Percentiles rank a stretch among this genome's conserved stretches.
phyloP scores from a whole-genome alignment of 1,140 invertebrate species.

The Drosophila mojavensis region DNA sequence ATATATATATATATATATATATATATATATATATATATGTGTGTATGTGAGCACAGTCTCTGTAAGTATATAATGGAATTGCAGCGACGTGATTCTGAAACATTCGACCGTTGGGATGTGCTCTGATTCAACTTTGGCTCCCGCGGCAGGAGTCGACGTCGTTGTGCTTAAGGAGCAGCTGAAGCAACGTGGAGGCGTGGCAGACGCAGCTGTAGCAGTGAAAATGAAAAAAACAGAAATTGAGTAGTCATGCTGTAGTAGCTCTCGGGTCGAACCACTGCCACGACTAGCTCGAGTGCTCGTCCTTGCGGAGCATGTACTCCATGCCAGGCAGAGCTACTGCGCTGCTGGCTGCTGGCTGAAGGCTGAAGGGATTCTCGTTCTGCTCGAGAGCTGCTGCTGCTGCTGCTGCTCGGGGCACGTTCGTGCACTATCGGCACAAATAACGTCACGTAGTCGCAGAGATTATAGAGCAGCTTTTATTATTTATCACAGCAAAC shows the following conservation, averaged over 20 bases:
- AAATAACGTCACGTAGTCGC: slow-evolving; percentile 84
- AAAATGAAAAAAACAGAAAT: slow-evolving; percentile 43
- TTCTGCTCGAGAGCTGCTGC: neutral
- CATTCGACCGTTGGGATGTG: slow-evolving; percentile 84
- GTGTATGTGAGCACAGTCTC: slow-evolving; percentile 16
- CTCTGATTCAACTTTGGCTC: slow-evolving; percentile 83
- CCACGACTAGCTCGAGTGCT: slow-evolving; percentile 4
- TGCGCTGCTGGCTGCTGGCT: neutral
- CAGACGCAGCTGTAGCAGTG: slow-evolving; percentile 21
- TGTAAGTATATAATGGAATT: slow-evolving; percentile 82
- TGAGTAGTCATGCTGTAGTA: slow-evolving; percentile 64
- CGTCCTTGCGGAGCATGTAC: slow-evolving; percentile 64
- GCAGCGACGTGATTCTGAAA: slow-evolving; percentile 84
- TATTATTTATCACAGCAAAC: slow-evolving; percentile 82
- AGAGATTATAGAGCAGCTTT: slow-evolving; percentile 84
- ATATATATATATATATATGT: slow-evolving; percentile 6
- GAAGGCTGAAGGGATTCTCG: slow-evolving; percentile 27
- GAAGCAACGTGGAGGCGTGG: neutral
- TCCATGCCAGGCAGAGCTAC: slow-evolving; percentile 10
- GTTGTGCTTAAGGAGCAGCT: slow-evolving; percentile 36
- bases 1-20: neutral
- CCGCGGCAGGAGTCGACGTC: slow-evolving; percentile 51
- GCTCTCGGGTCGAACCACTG: slow-evolving; percentile 18
- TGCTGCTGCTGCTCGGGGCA: slow-evolving; percentile 39
- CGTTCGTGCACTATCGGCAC: slow-evolving; percentile 83